These are phyloP conservation scores for Pristionchus mayeri DNA, from an alignment of 2,888 invertebrate genomes.

Conservation along the genomic window DNA sequence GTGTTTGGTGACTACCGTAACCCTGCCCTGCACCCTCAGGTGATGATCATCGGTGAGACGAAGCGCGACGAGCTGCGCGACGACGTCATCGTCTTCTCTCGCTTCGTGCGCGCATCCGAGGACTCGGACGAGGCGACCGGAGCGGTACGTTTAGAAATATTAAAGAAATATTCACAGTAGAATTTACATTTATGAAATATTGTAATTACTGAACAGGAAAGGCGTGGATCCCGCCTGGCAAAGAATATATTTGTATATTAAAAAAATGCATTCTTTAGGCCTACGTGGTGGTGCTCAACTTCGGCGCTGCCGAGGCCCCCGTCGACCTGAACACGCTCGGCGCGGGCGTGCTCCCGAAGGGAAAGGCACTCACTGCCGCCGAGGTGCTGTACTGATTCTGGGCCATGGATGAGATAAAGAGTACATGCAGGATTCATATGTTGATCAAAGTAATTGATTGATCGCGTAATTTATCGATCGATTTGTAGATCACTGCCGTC, in stretches of 20 bases:
- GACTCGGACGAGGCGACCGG: conserved; percentile 55
- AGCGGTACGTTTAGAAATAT: conserved; percentile 47
- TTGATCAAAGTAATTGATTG: background rate
- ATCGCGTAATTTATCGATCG: background rate
- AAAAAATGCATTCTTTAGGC: conserved; percentile 46
- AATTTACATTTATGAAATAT: conserved; percentile 4
- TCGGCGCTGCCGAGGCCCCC: conserved; percentile 54
- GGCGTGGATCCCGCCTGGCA: too few relatives aligned
- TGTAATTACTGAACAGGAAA: too few relatives aligned
- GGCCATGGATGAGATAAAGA: too few relatives aligned
- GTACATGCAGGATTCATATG: too few relatives aligned
- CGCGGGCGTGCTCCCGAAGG: conserved; percentile 55
- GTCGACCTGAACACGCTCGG: conserved; percentile 51
- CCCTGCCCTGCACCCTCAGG: background rate
- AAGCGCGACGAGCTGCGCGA: conserved; percentile 52
- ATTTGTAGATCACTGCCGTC: conserved; percentile 56
- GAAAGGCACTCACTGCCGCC: conserved; percentile 44
- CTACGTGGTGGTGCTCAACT: conserved; percentile 60
- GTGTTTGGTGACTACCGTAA: background rate
- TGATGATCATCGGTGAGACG: conserved; percentile 46
- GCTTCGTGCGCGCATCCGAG: conserved; percentile 53
- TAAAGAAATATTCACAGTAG: background rate
- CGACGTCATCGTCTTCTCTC: conserved; percentile 60
- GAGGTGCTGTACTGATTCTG: background rate
- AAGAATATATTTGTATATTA: background rate